These are phyloP conservation scores for Liposcelis brunnea DNA, from an alignment of 2,888 invertebrate genomes.

Conservation along the genomic window DNA sequence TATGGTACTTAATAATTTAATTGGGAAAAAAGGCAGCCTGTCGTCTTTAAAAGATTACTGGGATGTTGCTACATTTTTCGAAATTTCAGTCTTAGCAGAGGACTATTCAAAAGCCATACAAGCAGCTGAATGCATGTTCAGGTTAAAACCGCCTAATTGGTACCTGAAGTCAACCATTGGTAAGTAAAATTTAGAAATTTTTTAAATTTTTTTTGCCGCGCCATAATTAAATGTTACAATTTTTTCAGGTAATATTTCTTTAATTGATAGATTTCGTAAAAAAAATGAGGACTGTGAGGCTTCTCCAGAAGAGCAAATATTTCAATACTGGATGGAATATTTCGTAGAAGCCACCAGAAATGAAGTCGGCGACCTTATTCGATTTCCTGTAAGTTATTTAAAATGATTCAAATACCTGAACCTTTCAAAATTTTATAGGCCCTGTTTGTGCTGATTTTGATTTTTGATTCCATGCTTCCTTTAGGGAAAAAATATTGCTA, in stretches of 20 bases:
- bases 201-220: background rate
- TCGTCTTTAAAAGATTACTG: conserved; percentile 90
- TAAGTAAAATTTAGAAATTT: background rate
- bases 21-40: conserved; percentile 93
- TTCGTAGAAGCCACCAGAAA: conserved; percentile 85
- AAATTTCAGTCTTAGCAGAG: conserved; percentile 92
- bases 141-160: conserved; percentile 79
- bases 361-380: conserved; percentile 60
- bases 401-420: conserved; percentile 13
- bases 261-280: conserved; percentile 82
- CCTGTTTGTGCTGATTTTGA: conserved; percentile 1
- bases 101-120: conserved; percentile 94
- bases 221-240: background rate
- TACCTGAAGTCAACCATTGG: conserved; percentile 86
- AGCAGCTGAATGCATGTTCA: conserved; percentile 90
- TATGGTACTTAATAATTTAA: conserved; percentile 88
- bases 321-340: conserved; percentile 97
- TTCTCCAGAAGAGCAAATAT: conserved; percentile 71
- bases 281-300: conserved; percentile 51
- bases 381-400: conserved; percentile 60
- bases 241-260: conserved; percentile 69
- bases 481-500: too few relatives aligned
- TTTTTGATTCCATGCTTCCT: background rate
- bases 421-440: background rate
- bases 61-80: conserved; percentile 98